Conservation (phyloP, 1,140 invertebrate genomes). For the Caenorhabditis remanei region DNA sequence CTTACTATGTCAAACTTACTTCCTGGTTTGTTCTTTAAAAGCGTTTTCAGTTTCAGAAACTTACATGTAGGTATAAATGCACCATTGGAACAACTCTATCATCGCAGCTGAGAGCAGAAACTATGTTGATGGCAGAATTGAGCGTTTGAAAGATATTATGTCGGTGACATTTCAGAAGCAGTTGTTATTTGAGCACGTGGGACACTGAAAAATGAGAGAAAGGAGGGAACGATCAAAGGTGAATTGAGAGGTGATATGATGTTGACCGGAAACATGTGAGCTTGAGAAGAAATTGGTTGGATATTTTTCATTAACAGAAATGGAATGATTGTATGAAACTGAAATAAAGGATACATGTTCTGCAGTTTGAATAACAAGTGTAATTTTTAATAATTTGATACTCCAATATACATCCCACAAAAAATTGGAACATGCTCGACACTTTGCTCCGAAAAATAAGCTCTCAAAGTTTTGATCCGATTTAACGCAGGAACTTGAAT, state of each 20-base stretch:
- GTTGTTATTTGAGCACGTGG: slow-evolving; percentile 41
- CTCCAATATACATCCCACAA: no score
- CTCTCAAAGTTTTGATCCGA: no score
- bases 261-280: not conserved
- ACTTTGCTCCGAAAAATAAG: no score
- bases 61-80: slow-evolving; percentile 21
- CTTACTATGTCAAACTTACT: no score
- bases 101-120: not conserved
- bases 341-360: no score
- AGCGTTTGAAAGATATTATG: not conserved
- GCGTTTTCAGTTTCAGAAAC: not conserved
- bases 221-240: slow-evolving; percentile 8
- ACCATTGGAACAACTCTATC: slow-evolving; percentile 2
- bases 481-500: no score
- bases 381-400: no score
- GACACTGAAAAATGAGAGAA: not conserved
- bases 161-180: slow-evolving; percentile 23
- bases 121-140: not conserved
- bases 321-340: no score
- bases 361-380: no score
- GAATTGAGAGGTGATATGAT: not conserved
- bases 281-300: no score
- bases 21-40: no score
- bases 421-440: no score
- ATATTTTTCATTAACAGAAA: not conserved